These are phyloP conservation scores for Notodonta dromedarius DNA, from an alignment of 2,888 invertebrate species.

Conservation along the genomic window DNA sequence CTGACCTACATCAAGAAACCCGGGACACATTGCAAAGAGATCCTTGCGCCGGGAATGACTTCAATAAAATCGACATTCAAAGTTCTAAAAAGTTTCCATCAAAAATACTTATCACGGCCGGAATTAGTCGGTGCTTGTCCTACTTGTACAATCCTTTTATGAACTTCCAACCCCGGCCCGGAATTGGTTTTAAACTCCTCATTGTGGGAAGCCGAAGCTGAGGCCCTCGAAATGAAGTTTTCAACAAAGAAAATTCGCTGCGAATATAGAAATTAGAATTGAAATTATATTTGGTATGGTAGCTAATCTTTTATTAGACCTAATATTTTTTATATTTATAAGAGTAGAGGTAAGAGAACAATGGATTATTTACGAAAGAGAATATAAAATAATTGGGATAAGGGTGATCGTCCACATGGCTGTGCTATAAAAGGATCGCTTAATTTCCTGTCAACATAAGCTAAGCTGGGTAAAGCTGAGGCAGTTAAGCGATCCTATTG, in stretches of 20 bases:
- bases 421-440: too few species aligned
- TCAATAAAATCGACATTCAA: neutral
- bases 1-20: neutral
- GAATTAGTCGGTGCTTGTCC: constrained; percentile 1
- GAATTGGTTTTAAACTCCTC: constrained; percentile 1
- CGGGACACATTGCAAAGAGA: too few species aligned
- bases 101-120: neutral
- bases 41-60: neutral
- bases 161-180: neutral
- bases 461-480: too few species aligned
- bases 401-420: too few species aligned
- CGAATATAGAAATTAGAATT: neutral
- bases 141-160: constrained; percentile 1
- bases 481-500: too few species aligned
- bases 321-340: too few species aligned
- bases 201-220: neutral
- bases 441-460: too few species aligned
- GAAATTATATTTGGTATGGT: too few species aligned
- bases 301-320: too few species aligned
- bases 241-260: neutral
- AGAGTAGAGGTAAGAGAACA: too few species aligned
- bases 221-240: neutral
- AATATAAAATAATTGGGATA: too few species aligned
- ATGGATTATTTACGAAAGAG: too few species aligned
- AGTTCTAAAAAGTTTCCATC: neutral